Evolutionary conservation across 2,113 vertebrate species (phyloP).

Genomic region (Ursus arctos): DNA sequence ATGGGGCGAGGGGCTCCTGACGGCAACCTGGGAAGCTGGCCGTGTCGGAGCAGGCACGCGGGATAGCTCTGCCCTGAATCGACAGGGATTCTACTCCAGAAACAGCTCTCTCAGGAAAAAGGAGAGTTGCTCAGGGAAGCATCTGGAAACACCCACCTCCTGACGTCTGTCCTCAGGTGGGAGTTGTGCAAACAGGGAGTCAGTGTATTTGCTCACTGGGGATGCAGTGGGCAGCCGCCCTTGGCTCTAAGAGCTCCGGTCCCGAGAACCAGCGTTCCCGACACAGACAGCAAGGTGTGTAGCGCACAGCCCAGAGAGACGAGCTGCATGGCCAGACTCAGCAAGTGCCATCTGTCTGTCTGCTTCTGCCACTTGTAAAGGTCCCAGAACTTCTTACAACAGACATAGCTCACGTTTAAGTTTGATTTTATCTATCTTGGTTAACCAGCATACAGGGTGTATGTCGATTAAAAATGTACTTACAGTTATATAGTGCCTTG

Average conservation of each 20-base stretch:
- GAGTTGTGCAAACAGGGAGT: too few relatives aligned
- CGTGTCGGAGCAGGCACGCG: rapidly evolving
- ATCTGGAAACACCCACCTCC: neutral
- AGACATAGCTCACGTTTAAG: neutral
- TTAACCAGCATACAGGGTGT: too few relatives aligned
- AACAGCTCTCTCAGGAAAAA: neutral
- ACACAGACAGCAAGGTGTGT: rapidly evolving
- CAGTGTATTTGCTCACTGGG: neutral
- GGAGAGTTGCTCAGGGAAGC: neutral
- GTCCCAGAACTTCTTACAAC: neutral
- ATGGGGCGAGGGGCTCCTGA: neutral
- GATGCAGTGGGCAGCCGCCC: neutral
- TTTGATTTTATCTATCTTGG: neutral
- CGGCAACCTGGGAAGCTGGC: neutral
- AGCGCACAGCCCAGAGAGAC: too few relatives aligned
- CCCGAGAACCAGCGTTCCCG: too few relatives aligned
- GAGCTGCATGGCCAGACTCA: rapidly evolving
- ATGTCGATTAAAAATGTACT: neutral
- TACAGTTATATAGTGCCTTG: neutral
- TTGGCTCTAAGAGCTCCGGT: neutral
- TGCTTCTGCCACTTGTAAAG: too few relatives aligned
- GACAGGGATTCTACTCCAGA: neutral
- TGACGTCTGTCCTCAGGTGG: neutral
- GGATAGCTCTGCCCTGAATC: neutral
- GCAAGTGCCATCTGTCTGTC: rapidly evolving